Evolutionary conservation across 1,140 invertebrate genomes (phyloP), one percentile per base, ranked within the genome.

Genomic region (Macrotrachela quadricornifera): DNA sequence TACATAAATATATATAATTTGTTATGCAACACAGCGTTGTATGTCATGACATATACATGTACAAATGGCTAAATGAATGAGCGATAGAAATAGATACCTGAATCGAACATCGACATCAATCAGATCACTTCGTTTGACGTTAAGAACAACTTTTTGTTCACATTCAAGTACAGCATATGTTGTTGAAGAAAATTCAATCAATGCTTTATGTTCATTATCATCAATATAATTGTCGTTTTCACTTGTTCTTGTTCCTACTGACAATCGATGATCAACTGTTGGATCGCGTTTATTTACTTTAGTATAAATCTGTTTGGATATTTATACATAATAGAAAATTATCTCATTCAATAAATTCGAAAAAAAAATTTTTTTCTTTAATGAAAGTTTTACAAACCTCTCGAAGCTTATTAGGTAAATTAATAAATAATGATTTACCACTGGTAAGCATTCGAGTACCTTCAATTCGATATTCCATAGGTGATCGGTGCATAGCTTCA

Each of bases 381-480:
- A 17, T 37, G 45, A 46, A 10, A 43, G 10, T 40, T 46, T n/a
- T 47, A 48, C n/a, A 37, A n/a, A 12, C 14, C 43, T 13, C 53
- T 36, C 14, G 16, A 6, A 53, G 43, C 1, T 46, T 15, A 12
- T 46, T 42, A 6, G 46, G n/a, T 9, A 50, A 39, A 11, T 16
- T 43, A 30, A 30, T 2, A 30, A 30, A 30, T 30, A 30, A 30
- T 30, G 21, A 30, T 30, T 30, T 30, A 15, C 73, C 70, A n/a
- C 76, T 77, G 6, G 74, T 70, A 46, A 78, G 57, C 13, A 62
- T 63, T 38, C 77, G 60, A n/a, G 75, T 71, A 40, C 76, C 77
- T 42, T 75, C 75, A 50, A 78, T 76, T 10, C 76, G 65, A 62
- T 79, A 78, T 75, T 76, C 78, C 55, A 74, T 69, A 12, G 74